Evolutionary conservation across 64 coral and sea anemone genomes (phyloP), one percentile per base, ranked within the genome.

Genomic region (Montipora foliosa): DNA sequence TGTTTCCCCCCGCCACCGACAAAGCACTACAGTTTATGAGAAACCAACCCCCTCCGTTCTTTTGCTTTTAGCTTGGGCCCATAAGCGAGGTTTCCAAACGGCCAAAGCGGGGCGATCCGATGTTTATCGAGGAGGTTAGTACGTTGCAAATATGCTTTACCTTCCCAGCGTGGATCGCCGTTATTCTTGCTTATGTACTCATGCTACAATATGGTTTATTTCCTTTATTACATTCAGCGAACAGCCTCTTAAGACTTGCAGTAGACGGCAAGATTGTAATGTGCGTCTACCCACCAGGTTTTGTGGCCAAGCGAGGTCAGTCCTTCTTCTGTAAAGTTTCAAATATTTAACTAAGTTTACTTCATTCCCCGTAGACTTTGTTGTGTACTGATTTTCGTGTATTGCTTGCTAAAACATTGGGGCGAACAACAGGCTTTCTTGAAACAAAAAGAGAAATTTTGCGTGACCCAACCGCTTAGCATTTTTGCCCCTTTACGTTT

Each of bases 91-190:
- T 44, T 95, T 82, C 62, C 25, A 88, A 61, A 95, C 94, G 45
- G 94, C 94, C n/a, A 95, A 95, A 49, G 94, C 94, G 7, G 94
- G 89, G 19, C 87, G 94, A 76, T 22, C 83, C 50, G 94, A 95
- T 47, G 80, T 87, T 8, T 95, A 95, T 73, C 71, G 94, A 83
- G 94, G 90, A 83, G 94, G 94, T 95, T 67, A 8, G 46, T 81
- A 22, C 5, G 61, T 64, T 64, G 2, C 61, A 64, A 64, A 3
- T 64, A 14, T 64, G 61, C 53, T 57, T 11, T 11, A 11, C 6
- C 0, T 57, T 0, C 11, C 53, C 6, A 1, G 64, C 16, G 0
- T n/a, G 12, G 17, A 83, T 12, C 17, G 50, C 4, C 44, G 19
- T 9, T 6, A 8, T 15, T 19, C 4, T 17, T 55, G 8, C 76